phyloP scores from a whole-genome alignment of 2,888 invertebrate species.

The Elysia crispata region DNA sequence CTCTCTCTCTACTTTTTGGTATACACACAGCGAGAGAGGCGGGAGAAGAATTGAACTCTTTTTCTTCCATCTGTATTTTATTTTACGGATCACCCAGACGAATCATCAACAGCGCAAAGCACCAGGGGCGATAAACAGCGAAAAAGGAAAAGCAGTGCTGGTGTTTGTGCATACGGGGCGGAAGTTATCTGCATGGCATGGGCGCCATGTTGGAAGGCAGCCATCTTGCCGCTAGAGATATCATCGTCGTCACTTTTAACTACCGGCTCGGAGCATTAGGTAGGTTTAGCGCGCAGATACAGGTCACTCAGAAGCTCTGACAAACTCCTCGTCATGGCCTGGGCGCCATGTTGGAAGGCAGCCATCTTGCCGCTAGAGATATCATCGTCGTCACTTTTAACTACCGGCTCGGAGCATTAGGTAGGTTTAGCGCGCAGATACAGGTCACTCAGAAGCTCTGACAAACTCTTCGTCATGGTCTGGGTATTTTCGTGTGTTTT shows the following conservation, averaged over 20 bases:
- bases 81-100: background rate
- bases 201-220: constrained; percentile 74
- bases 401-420: too few relatives aligned
- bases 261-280: constrained; percentile 75
- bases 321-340: too few relatives aligned
- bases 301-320: too few relatives aligned
- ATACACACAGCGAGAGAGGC: too few relatives aligned
- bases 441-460: too few relatives aligned
- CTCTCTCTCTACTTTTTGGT: background rate
- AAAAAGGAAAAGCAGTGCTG: constrained; percentile 66
- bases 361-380: too few relatives aligned
- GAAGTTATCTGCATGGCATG: constrained; percentile 75
- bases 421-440: too few relatives aligned
- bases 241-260: constrained; percentile 75
- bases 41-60: background rate
- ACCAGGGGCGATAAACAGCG: background rate
- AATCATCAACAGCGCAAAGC: constrained; percentile 34
- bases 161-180: constrained; percentile 76
- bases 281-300: constrained; percentile 51
- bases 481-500: too few relatives aligned
- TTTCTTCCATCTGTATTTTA: background rate
- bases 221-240: constrained; percentile 67
- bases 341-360: too few relatives aligned
- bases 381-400: too few relatives aligned
- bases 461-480: too few relatives aligned